phyloP scores from a whole-genome alignment of 2,113 vertebrate genomes.

The Procavia capensis region DNA sequence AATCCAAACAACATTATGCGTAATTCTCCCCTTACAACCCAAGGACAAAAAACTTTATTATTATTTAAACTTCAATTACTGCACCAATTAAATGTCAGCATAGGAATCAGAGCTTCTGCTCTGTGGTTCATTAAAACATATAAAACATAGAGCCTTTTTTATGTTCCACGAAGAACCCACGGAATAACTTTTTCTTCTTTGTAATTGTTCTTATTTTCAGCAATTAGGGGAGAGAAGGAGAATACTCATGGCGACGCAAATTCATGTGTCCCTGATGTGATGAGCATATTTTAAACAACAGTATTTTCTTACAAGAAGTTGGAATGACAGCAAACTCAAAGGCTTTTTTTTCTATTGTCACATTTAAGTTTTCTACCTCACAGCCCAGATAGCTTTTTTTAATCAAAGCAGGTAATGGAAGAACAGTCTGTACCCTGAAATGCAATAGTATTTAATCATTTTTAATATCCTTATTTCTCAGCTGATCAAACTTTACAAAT shows the following conservation, averaged over 20 bases:
- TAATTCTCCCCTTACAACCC: slow-evolving; percentile 82
- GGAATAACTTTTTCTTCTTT: slow-evolving; percentile 75
- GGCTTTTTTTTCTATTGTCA: slow-evolving; percentile 74
- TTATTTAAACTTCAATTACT: slow-evolving; percentile 82
- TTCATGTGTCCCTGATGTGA: slow-evolving; percentile 70
- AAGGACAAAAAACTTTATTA: slow-evolving; percentile 84
- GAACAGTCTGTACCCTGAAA: slow-evolving; percentile 88
- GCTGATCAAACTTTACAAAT: slow-evolving; percentile 90
- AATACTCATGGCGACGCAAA: slow-evolving; percentile 71
- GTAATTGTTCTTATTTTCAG: slow-evolving; percentile 66
- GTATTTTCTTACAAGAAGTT: slow-evolving; percentile 76
- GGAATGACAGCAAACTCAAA: slow-evolving; percentile 71
- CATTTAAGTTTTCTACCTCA: slow-evolving; percentile 90
- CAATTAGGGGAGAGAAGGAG: slow-evolving; percentile 79
- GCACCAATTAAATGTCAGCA: slow-evolving; percentile 81
- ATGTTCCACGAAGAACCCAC: slow-evolving; percentile 68
- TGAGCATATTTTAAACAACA: slow-evolving; percentile 61
- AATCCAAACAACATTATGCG: slow-evolving; percentile 66
- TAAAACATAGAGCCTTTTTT: slow-evolving; percentile 71
- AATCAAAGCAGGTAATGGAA: slow-evolving; percentile 92
- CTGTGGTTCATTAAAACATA: slow-evolving; percentile 79
- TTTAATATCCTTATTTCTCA: slow-evolving; percentile 93
- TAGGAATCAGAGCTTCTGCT: slow-evolving; percentile 78
- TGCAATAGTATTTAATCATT: slow-evolving; percentile 91
- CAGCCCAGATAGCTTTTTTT: slow-evolving; percentile 90